Percentiles rank a stretch among this genome's conserved stretches.
These are phyloP conservation scores for Thinocorus orbignyianus DNA, from an alignment of 2,113 vertebrate genomes.

Conservation along the genomic window DNA sequence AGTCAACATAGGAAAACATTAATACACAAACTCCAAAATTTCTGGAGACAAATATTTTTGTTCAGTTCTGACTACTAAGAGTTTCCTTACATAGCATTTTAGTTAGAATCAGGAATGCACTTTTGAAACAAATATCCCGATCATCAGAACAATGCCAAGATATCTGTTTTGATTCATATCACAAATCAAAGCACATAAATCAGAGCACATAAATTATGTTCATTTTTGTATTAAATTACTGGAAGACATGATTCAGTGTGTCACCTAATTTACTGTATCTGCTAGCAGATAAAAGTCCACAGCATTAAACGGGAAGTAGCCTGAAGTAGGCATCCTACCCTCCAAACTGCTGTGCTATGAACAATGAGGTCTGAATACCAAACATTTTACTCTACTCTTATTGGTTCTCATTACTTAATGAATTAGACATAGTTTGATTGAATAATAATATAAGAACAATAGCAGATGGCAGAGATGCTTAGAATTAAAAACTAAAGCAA, in stretches of 20 bases:
- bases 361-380: not conserved
- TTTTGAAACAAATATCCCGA: not conserved
- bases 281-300: not conserved
- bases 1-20: not conserved
- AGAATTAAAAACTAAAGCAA: not conserved
- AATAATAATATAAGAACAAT: not conserved
- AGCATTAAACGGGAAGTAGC: not conserved
- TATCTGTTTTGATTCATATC: not conserved
- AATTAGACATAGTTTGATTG: not conserved
- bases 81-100: not conserved
- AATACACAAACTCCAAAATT: not conserved
- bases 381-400: not conserved
- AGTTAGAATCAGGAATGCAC: not conserved
- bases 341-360: not conserved
- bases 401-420: not conserved
- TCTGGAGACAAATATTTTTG: not conserved
- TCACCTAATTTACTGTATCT: not conserved
- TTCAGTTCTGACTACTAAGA: not conserved
- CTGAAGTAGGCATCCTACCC: not conserved
- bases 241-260: not conserved
- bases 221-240: not conserved
- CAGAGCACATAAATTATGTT: not conserved
- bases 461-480: not conserved
- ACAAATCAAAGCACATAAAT: not conserved
- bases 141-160: not conserved